Evolutionary conservation across 2,113 vertebrate genomes (phyloP), one percentile per base, ranked within the genome.

Genomic region (Sclerurus mexicanus): DNA sequence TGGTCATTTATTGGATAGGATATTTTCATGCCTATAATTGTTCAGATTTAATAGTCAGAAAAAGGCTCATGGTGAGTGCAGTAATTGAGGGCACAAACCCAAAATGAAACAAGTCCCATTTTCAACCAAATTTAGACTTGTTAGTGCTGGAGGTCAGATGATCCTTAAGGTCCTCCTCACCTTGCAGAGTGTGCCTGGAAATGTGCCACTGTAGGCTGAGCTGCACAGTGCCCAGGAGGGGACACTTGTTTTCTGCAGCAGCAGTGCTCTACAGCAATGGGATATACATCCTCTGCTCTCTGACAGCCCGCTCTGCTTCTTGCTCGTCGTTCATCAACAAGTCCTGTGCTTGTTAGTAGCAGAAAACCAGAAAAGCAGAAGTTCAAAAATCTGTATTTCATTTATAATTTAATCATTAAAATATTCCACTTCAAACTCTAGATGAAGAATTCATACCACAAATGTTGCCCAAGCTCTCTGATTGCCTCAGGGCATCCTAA

Each of bases 31-130:
- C 31, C 53, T 71, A 2, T 76, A 80, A 74, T 94, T 91, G 46
- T 35, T 24, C 13, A 71, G 42, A 77, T 91, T 85, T 83, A 89
- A 80, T 62, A 58, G 52, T 55, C 63, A 80, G 85, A 83, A 93
- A 37, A 87, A 39, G 20, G 21, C 55, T 90, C 52, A 7, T 28
- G 33, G 50, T n/a, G 67, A 80, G 55, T n/a, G 40, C 42, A 42
- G 47, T 91, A 93, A 91, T 59, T 88, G 89, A 95, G 55, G 33
- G 27, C 46, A 91, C 50, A 86, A 88, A 83, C 35, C 17, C 42
- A 33, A 92, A 89, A 56, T 1, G 2, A 35, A 94, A 42, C 30
- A 64, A 89, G 28, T 56, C 53, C 37, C 5, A 2, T 64, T 95
- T 96, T 63, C 72, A 75, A 53, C 50, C 60, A 60, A n/a, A 81